Evolutionary conservation across 2,888 invertebrate genomes (phyloP).

Genomic region (Eumacrocentrus americanus): DNA sequence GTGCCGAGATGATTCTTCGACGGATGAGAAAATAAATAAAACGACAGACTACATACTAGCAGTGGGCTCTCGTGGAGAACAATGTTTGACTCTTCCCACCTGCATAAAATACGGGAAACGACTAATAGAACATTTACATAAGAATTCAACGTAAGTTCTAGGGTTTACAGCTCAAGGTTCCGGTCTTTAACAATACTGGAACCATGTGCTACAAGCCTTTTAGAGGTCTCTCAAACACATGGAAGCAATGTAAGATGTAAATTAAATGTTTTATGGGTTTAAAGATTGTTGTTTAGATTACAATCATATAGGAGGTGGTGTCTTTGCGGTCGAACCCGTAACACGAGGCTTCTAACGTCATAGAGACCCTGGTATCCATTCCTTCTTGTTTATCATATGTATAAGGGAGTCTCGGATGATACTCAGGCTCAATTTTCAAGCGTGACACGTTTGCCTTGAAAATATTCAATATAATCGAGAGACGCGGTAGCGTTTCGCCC

Average conservation of each 20-base stretch:
- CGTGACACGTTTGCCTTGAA: constrained; percentile 35
- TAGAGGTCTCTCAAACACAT: background rate
- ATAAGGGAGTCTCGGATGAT: constrained; percentile 6
- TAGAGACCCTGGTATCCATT: constrained; percentile 31
- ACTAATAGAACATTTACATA: background rate
- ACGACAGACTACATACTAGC: constrained; percentile 14
- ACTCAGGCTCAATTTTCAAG: constrained; percentile 34
- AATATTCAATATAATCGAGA: constrained; percentile 3
- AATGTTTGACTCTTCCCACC: too few species aligned
- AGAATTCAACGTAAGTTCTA: background rate
- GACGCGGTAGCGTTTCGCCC: too few species aligned
- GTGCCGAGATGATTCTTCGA: constrained; percentile 26
- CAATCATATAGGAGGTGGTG: too few species aligned
- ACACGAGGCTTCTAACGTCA: constrained; percentile 30
- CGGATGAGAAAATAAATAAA: constrained; percentile 7
- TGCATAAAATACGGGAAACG: too few species aligned
- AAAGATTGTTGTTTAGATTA: too few species aligned
- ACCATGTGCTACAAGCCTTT: background rate
- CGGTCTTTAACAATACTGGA: constrained; percentile 9
- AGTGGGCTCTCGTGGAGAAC: background rate
- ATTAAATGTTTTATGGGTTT: constrained; percentile 11
- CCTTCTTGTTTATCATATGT: constrained; percentile 32
- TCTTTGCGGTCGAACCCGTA: constrained; percentile 28
- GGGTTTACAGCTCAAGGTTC: constrained; percentile 9
- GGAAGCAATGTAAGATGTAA: background rate